Evolutionary conservation across 2,888 invertebrate species (phyloP), one percentile per base, ranked within the genome.

Genomic region (Fissipunctia ypsillon): DNA sequence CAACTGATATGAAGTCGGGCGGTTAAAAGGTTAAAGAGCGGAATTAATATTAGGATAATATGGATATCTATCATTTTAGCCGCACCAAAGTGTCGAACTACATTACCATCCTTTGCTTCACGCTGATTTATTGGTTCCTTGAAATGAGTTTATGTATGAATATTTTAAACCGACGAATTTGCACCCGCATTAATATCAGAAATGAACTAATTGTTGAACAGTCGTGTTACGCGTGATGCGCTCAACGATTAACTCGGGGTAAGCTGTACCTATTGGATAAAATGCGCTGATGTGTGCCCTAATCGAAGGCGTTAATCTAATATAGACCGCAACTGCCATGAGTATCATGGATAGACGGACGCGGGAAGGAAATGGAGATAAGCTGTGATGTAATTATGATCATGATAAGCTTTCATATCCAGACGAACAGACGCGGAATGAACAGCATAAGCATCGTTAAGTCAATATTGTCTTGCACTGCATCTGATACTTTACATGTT

Each of bases 301-400:
- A 28, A 43, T 76, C 35, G 14, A 67, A 45, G 14, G n/a, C 35
- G 22, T 31, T 75, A 60, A 54, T 60, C 43, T 19, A 52, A 68
- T 59, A 59, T 22, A 45, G 57, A 31, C 35, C 16, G 9, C 22
- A 50, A 59, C 35, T 28, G 22, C 14, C 22, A 72, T 25, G 22
- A 43, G 14, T 35, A 28, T 10, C 41, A 57, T 66, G 25, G 14
- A 45, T 10, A 14, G 5, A 10, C n/a, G 14, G n/a, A n/a, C n/a
- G n/a, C n/a, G n/a, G n/a, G n/a, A n/a, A n/a, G n/a, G n/a, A n/a
- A n/a, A n/a, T n/a, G n/a, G 28, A 45, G 14, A 22, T 56, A 28
- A 43, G 7, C 28, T 7, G 4, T 41, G 22, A 56, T 48, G 56
- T 56, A 25, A 67, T 41, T 66, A 35, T 25, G 9, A 9, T 35